These are phyloP conservation scores for Microtus ochrogaster DNA, from an alignment of 2,113 vertebrate species.

Conservation along the genomic window DNA sequence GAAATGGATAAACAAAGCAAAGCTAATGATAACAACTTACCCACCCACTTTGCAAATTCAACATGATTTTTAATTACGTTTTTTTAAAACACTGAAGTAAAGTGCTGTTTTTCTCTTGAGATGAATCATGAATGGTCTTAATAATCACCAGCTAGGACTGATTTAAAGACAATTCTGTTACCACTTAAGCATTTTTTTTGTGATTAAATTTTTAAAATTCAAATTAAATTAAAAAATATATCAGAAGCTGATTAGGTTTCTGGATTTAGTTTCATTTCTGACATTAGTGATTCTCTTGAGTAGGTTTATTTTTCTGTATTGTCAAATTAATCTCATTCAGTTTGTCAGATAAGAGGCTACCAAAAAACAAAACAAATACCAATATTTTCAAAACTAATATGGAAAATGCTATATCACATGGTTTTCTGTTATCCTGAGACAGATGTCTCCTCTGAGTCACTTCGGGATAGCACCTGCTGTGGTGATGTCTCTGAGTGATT, in stretches of 20 bases:
- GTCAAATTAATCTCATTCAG: not conserved
- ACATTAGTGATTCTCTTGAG: conserved; percentile 21
- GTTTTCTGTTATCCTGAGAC: not conserved
- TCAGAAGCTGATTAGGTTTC: conserved; percentile 15
- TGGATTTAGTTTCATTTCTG: conserved; percentile 34
- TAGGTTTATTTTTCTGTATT: not conserved
- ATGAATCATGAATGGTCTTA: conserved; percentile 7
- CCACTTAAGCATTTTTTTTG: conserved; percentile 26
- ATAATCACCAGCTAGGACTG: not conserved
- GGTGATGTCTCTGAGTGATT: not conserved
- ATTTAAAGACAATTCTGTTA: conserved; percentile 31
- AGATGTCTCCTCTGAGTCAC: not conserved
- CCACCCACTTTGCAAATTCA: conserved; percentile 17
- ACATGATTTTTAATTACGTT: not conserved
- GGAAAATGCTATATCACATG: not conserved
- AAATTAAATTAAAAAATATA: not conserved
- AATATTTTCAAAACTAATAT: not conserved
- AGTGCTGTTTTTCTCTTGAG: not conserved
- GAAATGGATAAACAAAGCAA: not conserved
- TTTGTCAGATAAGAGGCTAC: conserved; percentile 20
- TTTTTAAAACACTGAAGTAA: conserved; percentile 30
- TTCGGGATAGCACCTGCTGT: not conserved
- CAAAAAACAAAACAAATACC: not conserved
- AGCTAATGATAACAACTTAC: not conserved
- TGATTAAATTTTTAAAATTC: conserved; percentile 56